A percentile compares a stretch with the other conserved stretches of the same genome.
Evolutionary conservation across 2,113 vertebrate genomes (phyloP).

Genomic region (Neoarius graeffei): DNA sequence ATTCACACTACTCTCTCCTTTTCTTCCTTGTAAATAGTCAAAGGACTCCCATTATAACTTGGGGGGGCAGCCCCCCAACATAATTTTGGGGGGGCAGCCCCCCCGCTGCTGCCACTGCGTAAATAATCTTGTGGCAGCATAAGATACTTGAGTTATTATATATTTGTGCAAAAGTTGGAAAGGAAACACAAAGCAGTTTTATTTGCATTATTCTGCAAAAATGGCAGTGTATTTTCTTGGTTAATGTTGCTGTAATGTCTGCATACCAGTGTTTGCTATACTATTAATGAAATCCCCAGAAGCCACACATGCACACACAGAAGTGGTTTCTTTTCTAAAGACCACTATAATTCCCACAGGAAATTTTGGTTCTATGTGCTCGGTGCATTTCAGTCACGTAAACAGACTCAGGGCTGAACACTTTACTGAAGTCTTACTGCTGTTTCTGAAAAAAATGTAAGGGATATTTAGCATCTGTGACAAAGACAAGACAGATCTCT

Average conservation of each 20-base stretch:
- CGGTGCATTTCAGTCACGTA: not conserved
- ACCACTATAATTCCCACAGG: not conserved
- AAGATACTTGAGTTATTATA: not conserved
- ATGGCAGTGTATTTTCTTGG: not conserved
- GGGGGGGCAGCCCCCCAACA: no score
- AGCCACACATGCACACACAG: not conserved
- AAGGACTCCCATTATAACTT: no score
- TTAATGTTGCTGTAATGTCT: not conserved
- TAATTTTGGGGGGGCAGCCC: no score
- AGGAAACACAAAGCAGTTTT: not conserved
- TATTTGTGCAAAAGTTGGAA: not conserved
- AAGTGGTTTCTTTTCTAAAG: not conserved
- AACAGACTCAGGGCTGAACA: not conserved
- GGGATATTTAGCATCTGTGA: conserved; percentile 1
- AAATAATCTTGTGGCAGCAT: not conserved
- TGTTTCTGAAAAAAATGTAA: not conserved
- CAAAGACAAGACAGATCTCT: not conserved
- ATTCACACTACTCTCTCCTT: no score
- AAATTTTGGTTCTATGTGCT: not conserved
- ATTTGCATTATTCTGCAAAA: not conserved
- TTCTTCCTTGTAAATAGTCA: no score
- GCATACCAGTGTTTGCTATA: not conserved
- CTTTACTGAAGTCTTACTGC: not conserved
- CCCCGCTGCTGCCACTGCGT: not conserved
- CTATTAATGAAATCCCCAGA: conserved; percentile 2